These are phyloP conservation scores for Diorhabda elongata DNA, from an alignment of 1,140 invertebrate species.

Conservation along the genomic window DNA sequence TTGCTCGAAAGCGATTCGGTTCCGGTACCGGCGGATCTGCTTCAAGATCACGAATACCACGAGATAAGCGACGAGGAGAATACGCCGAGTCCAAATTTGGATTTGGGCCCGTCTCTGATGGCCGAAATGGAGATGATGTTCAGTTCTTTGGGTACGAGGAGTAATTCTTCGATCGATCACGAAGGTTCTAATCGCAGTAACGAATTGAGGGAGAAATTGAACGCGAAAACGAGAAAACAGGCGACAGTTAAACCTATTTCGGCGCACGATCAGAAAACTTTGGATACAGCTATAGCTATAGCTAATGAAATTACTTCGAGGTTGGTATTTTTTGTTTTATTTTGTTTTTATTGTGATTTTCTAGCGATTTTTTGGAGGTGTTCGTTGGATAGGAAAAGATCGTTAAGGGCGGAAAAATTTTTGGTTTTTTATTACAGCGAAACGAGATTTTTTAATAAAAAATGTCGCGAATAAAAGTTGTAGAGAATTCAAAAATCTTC, in stretches of 20 bases:
- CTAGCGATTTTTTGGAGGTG: too few relatives aligned
- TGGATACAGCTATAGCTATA: slow-evolving; percentile 89
- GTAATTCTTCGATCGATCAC: slow-evolving; percentile 46
- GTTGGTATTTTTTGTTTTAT: slow-evolving; percentile 6
- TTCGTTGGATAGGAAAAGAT: too few relatives aligned
- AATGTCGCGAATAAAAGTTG: too few relatives aligned
- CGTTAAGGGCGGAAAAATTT: too few relatives aligned
- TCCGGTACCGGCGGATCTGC: slow-evolving; percentile 35
- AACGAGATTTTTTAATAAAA: too few relatives aligned
- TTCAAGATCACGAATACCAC: slow-evolving; percentile 77
- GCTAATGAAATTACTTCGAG: slow-evolving; percentile 87
- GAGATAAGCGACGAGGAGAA: slow-evolving; percentile 88
- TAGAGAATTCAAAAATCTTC: too few relatives aligned
- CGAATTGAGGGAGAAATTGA: slow-evolving; percentile 64
- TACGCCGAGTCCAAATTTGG: slow-evolving; percentile 58
- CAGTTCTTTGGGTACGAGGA: slow-evolving; percentile 47
- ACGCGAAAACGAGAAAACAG: slow-evolving; percentile 68
- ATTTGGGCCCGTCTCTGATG: slow-evolving; percentile 88
- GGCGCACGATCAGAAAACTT: slow-evolving; percentile 85
- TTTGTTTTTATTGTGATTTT: too few relatives aligned
- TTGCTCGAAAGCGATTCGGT: slow-evolving; percentile 45
- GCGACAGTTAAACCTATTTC: slow-evolving; percentile 89
- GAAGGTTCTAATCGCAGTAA: slow-evolving; percentile 57
- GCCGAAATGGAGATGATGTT: slow-evolving; percentile 96
- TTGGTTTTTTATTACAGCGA: too few relatives aligned